Conservation (phyloP, 2,113 vertebrate species). For the Lepidothrix coronata region DNA sequence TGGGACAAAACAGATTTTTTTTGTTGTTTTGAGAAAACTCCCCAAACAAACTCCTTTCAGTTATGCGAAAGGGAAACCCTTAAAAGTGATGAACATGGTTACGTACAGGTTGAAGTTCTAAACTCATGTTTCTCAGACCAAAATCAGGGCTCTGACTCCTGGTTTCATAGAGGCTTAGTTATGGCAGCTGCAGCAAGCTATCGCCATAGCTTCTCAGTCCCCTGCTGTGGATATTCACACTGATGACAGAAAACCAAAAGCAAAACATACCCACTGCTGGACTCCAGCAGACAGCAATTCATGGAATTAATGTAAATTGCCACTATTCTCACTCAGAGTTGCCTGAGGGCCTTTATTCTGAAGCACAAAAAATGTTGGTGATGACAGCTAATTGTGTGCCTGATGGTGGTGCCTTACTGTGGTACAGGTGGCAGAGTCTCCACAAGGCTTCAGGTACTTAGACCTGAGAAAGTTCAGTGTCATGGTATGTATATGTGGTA, state of each 20-base stretch:
- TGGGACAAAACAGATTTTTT: background rate
- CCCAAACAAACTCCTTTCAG: background rate
- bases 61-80: background rate
- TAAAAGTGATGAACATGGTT: background rate
- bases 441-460: background rate
- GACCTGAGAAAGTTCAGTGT: background rate
- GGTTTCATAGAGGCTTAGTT: background rate
- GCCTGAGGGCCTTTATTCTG: background rate
- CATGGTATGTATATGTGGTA: fast-evolving
- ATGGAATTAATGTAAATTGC: background rate
- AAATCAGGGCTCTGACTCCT: background rate
- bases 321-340: background rate
- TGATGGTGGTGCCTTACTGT: background rate
- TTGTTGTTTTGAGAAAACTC: background rate
- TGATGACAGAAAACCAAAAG: background rate
- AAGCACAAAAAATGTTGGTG: background rate
- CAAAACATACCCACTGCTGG: background rate
- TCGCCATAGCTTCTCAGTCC: background rate
- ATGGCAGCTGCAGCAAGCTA: background rate
- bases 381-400: background rate
- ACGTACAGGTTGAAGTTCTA: background rate
- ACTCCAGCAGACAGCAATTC: background rate
- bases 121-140: background rate
- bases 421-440: background rate
- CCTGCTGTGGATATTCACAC: background rate